phyloP scores from a whole-genome alignment of 2,888 invertebrate genomes.

The Drosophila multiciliata region DNA sequence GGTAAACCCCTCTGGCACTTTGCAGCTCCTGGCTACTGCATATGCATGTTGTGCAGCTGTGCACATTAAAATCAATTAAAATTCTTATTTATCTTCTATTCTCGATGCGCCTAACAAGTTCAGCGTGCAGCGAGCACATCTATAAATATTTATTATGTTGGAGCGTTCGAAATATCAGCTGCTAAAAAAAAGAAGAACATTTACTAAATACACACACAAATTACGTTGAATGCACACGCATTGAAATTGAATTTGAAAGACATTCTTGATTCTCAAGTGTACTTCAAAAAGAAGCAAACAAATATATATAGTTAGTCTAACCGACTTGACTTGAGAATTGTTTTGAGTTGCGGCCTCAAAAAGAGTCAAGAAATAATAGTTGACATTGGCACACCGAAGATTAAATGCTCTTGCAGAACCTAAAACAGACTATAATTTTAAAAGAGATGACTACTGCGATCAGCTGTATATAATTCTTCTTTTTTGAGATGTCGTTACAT shows the following conservation, averaged over 20 bases:
- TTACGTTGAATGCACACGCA: slow-evolving; percentile 51
- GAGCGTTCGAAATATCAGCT: slow-evolving; percentile 37
- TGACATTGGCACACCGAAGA: neutral
- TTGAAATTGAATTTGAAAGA: slow-evolving; percentile 51
- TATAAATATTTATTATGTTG: slow-evolving; percentile 73
- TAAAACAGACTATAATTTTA: neutral
- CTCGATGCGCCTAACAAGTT: slow-evolving; percentile 69
- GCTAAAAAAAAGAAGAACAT: slow-evolving; percentile 29
- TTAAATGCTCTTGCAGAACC: neutral
- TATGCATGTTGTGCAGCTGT: slow-evolving; percentile 69
- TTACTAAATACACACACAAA: slow-evolving; percentile 15
- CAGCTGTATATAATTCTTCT: neutral
- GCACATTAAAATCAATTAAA: slow-evolving; percentile 79
- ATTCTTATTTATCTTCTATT: slow-evolving; percentile 73
- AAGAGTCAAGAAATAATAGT: neutral
- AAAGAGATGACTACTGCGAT: neutral
- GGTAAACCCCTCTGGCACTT: neutral
- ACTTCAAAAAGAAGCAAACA: slow-evolving; percentile 42
- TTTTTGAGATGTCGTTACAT: neutral
- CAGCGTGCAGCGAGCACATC: slow-evolving; percentile 65
- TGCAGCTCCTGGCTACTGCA: slow-evolving; percentile 7
- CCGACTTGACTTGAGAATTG: slow-evolving; percentile 31
- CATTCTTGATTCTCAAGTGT: slow-evolving; percentile 57
- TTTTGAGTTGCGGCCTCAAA: slow-evolving; percentile 22
- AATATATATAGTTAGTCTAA: slow-evolving; percentile 8